These are phyloP conservation scores for Drosophila oshimai DNA, from an alignment of 1,140 invertebrate genomes.

Conservation along the genomic window DNA sequence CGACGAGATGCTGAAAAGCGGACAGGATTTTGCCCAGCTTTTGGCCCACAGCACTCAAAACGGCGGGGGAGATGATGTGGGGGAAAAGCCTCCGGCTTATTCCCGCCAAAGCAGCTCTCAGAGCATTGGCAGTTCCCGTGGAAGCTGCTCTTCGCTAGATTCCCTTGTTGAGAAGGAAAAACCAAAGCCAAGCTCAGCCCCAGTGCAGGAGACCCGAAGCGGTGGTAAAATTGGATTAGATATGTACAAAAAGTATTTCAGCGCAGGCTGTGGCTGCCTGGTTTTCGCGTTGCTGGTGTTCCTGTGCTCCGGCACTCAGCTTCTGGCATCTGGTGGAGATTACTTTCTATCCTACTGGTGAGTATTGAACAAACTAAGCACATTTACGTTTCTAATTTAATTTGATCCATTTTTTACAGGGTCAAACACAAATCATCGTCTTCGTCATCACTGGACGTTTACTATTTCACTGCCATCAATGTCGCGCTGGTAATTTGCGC, in stretches of 20 bases:
- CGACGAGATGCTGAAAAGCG: slow-evolving; percentile 85
- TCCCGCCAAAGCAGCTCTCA: slow-evolving; percentile 82
- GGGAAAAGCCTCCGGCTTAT: slow-evolving; percentile 61
- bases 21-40: slow-evolving; percentile 86
- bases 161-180: slow-evolving; percentile 79
- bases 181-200: background rate
- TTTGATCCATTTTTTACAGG: slow-evolving; percentile 82
- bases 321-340: slow-evolving; percentile 86
- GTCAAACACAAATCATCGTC: slow-evolving; percentile 54
- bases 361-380: background rate
- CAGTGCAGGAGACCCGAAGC: slow-evolving; percentile 84
- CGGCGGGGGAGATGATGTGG: slow-evolving; percentile 26
- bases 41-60: slow-evolving; percentile 83
- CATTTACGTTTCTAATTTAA: background rate
- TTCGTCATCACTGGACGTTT: slow-evolving; percentile 54
- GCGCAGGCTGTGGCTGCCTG: slow-evolving; percentile 84
- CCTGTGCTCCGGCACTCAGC: slow-evolving; percentile 84
- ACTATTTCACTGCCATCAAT: slow-evolving; percentile 85
- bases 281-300: slow-evolving; percentile 82
- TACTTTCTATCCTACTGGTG: slow-evolving; percentile 87
- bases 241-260: slow-evolving; percentile 86
- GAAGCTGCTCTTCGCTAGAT: slow-evolving; percentile 83
- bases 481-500: slow-evolving; percentile 85
- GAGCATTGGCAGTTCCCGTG: slow-evolving; percentile 72
- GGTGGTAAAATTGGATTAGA: slow-evolving; percentile 84